A percentile compares a stretch with the other conserved stretches of the same genome.
Conservation (phyloP, 2,888 invertebrate species). For the Philereme transversata region DNA sequence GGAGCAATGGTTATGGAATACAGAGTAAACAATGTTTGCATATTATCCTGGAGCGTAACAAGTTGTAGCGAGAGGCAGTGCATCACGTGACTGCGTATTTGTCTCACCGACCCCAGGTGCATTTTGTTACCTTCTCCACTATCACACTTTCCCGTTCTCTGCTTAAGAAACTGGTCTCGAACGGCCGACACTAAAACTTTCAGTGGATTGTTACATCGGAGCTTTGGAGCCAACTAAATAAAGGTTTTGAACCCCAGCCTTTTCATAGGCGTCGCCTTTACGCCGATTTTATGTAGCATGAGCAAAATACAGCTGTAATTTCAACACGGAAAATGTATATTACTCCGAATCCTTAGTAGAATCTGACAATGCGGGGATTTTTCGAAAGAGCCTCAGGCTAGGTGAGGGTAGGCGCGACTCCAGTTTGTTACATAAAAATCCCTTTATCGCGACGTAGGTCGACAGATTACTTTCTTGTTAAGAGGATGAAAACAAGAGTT, state of each 20-base stretch:
- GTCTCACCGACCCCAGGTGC: constrained; percentile 52
- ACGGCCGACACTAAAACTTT: constrained; percentile 75
- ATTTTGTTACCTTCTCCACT: constrained; percentile 49
- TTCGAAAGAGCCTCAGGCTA: constrained; percentile 76
- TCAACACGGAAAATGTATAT: constrained; percentile 80
- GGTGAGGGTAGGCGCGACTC: constrained; percentile 81
- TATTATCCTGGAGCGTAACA: constrained; percentile 42
- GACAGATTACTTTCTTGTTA: constrained; percentile 84
- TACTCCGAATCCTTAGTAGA: constrained; percentile 76
- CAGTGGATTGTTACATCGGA: constrained; percentile 73
- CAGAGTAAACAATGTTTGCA: constrained; percentile 22
- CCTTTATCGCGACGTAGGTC: constrained; percentile 80
- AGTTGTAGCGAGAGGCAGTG: constrained; percentile 45
- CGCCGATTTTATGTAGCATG: constrained; percentile 78
- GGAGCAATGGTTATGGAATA: constrained; percentile 3
- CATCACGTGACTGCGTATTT: constrained; percentile 54
- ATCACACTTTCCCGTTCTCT: constrained; percentile 58
- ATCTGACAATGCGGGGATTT: constrained; percentile 79
- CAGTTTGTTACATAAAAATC: constrained; percentile 83
- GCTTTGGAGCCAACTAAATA: constrained; percentile 74
- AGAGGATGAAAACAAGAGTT: constrained; percentile 81
- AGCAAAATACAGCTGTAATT: constrained; percentile 79
- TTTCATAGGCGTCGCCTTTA: constrained; percentile 75
- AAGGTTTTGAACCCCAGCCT: constrained; percentile 66
- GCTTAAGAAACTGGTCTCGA: constrained; percentile 65